These are phyloP conservation scores for Gerris lacustris DNA, from an alignment of 2,888 invertebrate genomes.

Conservation along the genomic window DNA sequence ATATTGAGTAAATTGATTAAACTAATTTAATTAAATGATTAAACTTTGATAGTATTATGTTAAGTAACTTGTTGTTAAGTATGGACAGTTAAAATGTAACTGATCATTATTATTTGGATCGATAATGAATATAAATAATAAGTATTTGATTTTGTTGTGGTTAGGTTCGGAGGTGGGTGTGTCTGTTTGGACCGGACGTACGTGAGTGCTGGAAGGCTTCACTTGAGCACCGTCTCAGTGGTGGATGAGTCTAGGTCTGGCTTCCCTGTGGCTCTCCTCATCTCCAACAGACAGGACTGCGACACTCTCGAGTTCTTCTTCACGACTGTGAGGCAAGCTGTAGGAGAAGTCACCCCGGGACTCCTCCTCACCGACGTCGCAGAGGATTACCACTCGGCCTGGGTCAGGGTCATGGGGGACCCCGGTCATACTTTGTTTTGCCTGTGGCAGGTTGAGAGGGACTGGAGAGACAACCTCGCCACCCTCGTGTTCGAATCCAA, in stretches of 20 bases:
- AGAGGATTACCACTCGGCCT: background rate
- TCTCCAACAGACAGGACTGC: background rate
- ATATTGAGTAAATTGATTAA: too few species aligned
- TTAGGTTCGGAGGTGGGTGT: background rate
- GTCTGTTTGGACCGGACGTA: background rate
- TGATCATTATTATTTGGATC: too few species aligned
- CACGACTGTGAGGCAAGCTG: background rate
- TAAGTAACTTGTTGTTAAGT: too few species aligned
- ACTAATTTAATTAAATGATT: too few species aligned
- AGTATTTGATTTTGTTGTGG: too few species aligned
- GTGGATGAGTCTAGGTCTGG: background rate
- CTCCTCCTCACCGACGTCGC: background rate
- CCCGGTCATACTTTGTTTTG: background rate
- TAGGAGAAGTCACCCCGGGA: background rate
- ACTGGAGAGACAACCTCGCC: background rate
- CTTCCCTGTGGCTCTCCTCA: background rate
- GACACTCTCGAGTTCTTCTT: background rate
- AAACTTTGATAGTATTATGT: too few species aligned
- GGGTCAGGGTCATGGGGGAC: background rate
- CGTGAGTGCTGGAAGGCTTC: background rate
- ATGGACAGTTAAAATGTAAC: too few species aligned
- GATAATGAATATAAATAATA: too few species aligned
- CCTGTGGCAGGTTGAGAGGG: background rate
- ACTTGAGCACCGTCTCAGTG: background rate
- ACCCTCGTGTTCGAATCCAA: background rate